Evolutionary conservation across 2,888 invertebrate species (phyloP).

Genomic region (Vandiemenella viatica): DNA sequence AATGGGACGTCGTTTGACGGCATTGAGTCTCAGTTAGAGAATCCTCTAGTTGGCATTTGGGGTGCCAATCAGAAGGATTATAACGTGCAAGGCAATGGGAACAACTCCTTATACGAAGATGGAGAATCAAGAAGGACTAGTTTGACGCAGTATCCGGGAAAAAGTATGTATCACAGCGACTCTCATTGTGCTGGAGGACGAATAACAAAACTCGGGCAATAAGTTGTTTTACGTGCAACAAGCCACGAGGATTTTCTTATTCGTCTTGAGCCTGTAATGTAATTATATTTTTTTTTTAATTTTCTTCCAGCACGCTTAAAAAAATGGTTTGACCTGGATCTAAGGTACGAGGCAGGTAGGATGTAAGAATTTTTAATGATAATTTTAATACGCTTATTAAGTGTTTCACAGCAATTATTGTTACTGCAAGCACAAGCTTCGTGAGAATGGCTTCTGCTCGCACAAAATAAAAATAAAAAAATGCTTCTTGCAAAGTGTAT

Average conservation of each 20-base stretch:
- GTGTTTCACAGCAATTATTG: not conserved
- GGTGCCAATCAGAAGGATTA: conserved; percentile 38
- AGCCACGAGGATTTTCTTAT: no score
- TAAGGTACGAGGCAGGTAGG: not conserved
- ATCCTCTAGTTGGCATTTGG: conserved; percentile 34
- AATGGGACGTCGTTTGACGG: conserved; percentile 40
- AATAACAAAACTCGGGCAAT: no score
- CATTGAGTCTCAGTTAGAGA: conserved; percentile 40
- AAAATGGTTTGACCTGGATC: not conserved
- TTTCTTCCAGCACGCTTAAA: conserved; percentile 6
- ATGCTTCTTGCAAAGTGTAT: no score
- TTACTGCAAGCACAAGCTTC: not conserved
- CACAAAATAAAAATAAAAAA: no score
- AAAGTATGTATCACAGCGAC: conserved; percentile 15
- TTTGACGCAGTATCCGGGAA: conserved; percentile 13
- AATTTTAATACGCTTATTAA: not conserved
- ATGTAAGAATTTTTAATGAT: not conserved
- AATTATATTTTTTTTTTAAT: no score
- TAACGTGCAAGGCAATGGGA: conserved; percentile 28
- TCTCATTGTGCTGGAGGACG: not conserved
- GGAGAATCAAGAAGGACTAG: conserved; percentile 15
- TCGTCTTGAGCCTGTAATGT: no score
- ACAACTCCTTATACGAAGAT: conserved; percentile 15
- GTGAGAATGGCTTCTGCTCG: not conserved
- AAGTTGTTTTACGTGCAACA: no score